phyloP scores from a whole-genome alignment of 2,113 vertebrate species.

The Laticauda colubrina region DNA sequence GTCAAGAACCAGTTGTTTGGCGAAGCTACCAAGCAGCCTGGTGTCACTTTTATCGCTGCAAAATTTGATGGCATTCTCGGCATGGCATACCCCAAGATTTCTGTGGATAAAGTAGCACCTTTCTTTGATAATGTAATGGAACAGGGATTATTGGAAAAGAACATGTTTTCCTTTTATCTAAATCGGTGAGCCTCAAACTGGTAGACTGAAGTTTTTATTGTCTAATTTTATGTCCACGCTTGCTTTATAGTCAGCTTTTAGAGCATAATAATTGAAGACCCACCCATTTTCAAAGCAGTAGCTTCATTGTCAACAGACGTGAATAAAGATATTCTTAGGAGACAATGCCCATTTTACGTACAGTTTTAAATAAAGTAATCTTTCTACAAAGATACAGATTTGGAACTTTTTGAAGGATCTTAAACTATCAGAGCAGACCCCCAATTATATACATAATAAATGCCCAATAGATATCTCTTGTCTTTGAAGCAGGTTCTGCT shows the following conservation, averaged over 20 bases:
- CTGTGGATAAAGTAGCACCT: slow-evolving; percentile 79
- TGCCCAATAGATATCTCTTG: neutral
- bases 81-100: slow-evolving; percentile 86
- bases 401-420: neutral
- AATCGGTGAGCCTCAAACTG: slow-evolving; percentile 80
- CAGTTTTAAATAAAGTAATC: neutral
- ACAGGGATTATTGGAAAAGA: slow-evolving; percentile 83
- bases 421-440: neutral
- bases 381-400: neutral
- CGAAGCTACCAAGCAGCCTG: slow-evolving; percentile 91
- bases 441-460: neutral
- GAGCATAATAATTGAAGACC: neutral
- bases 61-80: slow-evolving; percentile 96
- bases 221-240: neutral
- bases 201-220: neutral
- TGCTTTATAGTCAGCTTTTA: neutral
- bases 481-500: neutral
- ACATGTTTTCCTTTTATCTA: slow-evolving; percentile 94
- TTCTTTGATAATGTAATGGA: slow-evolving; percentile 91
- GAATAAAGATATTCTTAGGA: neutral
- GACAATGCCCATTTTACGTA: neutral
- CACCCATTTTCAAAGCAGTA: neutral
- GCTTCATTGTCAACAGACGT: neutral
- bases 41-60: slow-evolving; percentile 85
- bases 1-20: slow-evolving; percentile 83